Evolutionary conservation across 92 coral and sea anemone species (phyloP), one percentile per base, ranked within the genome.

Genomic region (Scolanthus callimorphus): DNA sequence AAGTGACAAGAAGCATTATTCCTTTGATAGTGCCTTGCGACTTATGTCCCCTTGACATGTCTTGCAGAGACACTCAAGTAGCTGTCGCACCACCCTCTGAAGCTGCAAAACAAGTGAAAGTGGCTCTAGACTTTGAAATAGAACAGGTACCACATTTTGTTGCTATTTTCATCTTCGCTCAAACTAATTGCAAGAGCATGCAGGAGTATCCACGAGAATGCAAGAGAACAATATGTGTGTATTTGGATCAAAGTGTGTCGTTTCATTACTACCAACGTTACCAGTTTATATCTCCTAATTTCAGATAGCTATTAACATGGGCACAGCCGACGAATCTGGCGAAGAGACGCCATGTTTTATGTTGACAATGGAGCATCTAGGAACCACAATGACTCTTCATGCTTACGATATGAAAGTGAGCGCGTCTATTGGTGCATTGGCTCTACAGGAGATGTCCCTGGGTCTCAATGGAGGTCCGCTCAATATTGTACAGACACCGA

Each of bases 401-500:
- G 89, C 82, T 0, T 78, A 85, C 79, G 98, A 92, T 68, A 62
- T 92, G 19, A 29, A 65, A 25, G 90, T 74, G 25, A 68, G 65
- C 25, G 98, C 90, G 13, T 89, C 96, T 31, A 73, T 92, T 51
- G 92, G 96, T 3, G 85, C 91, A 8, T 55, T 92, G 30, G 82
- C 83, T 13, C 49, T 92, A 28, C 71, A 74, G 59, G 96, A 88
- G 73, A 84, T 88, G 98, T 80, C 71, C 19, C 63, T 44, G 78
- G 98, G 98, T 0, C 51, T 63, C n/a, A 84, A 73, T 21, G 94
- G 92, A 38, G 94, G 72, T 1, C 98, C 96, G 0, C 46, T 92
- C 19, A 60, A 88, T 31, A 74, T 92, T 34, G 63, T 92, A 20
- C 73, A 83, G 52, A 92, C 98, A 20, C 98, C 98, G 31, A 69